These are phyloP conservation scores for Argynnis bischoffii DNA, from an alignment of 2,888 invertebrate genomes.

Conservation along the genomic window DNA sequence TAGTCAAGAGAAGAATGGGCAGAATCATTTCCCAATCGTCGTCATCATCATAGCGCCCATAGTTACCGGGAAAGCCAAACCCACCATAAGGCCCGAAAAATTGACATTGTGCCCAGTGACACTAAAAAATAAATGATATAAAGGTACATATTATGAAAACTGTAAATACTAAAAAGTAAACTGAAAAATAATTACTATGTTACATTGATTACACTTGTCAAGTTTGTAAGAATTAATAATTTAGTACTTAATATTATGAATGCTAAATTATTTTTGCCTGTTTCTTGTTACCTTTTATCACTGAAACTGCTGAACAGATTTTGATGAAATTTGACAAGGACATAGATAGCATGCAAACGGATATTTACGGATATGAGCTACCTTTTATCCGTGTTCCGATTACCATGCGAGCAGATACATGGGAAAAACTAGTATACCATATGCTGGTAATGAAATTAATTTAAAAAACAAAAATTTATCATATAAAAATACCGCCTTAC, in stretches of 20 bases:
- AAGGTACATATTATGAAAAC: neutral
- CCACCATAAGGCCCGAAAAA: constrained; percentile 39
- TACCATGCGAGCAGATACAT: no score
- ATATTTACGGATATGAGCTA: no score
- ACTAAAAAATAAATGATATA: constrained; percentile 40
- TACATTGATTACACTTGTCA: no score
- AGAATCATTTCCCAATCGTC: constrained; percentile 51
- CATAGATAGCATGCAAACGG: no score
- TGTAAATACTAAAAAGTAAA: neutral
- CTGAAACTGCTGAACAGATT: no score
- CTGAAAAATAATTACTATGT: no score
- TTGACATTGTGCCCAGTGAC: constrained; percentile 53
- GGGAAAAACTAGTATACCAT: no score
- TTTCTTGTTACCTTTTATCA: no score
- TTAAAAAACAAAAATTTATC: neutral
- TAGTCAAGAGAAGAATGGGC: constrained; percentile 52
- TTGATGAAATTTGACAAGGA: no score
- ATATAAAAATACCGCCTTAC: constrained; percentile 42
- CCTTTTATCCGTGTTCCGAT: no score
- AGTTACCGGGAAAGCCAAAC: constrained; percentile 31
- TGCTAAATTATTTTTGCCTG: neutral
- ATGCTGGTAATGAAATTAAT: neutral
- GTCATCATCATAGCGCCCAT: constrained; percentile 36
- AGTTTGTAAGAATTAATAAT: no score
- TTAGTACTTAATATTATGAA: no score